Evolutionary conservation across 2,797 vertebrate genomes (phyloP), one percentile per base, ranked within the genome.

Genomic region (Discoglossus pictus): DNA sequence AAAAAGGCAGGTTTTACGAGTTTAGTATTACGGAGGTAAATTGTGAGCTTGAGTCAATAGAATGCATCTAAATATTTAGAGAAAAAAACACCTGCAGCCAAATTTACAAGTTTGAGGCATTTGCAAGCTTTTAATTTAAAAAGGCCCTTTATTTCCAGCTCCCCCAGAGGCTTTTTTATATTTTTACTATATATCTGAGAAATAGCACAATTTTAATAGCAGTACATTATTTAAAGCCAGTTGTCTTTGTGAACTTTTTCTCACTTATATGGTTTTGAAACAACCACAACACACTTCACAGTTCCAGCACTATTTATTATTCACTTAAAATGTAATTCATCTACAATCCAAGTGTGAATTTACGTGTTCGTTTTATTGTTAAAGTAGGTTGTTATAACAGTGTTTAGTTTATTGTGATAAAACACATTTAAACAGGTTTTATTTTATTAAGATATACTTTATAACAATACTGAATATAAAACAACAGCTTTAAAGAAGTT

Each of bases 141-240:
- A n/a, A n/a, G n/a, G n/a, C n/a, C n/a, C n/a, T n/a, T n/a, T n/a
- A n/a, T n/a, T n/a, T n/a, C n/a, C n/a, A n/a, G n/a, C n/a, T n/a
- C n/a, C n/a, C n/a, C n/a, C n/a, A n/a, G n/a, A n/a, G n/a, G n/a
- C n/a, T n/a, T n/a, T n/a, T n/a, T n/a, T n/a, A n/a, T n/a, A n/a
- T n/a, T n/a, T n/a, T n/a, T 53, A 73, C 74, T 11, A 6, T 69
- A 63, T 77, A 81, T 80, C 61, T 73, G 27, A 47, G 61, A 73
- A 72, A 74, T 62, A 73, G 12, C 54, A 61, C 18, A 35, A 38
- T 65, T 75, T 60, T 27, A 78, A 73, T 58, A 54, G 51, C 35
- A 73, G 72, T n/a, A n/a, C n/a, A n/a, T n/a, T n/a, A n/a, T 73
- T 79, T 75, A 31, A 38, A 75, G 69, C 67, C 73, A 68, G 42